Conservation (phyloP, 2,797 vertebrate genomes). For the Anomalospiza imberbis region DNA sequence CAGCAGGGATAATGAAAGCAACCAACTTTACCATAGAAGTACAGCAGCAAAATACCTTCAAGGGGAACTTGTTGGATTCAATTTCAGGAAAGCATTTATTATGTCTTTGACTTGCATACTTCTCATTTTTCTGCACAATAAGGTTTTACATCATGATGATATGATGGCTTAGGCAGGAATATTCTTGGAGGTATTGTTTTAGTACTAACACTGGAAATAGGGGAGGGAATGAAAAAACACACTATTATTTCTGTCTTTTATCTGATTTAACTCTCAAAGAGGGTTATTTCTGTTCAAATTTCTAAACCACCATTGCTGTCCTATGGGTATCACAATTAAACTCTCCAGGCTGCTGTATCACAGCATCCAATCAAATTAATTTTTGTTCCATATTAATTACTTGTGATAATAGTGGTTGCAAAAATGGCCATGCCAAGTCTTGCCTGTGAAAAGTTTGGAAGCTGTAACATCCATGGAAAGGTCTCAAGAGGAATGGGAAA, state of each 20-base stretch:
- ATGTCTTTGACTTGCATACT: neutral
- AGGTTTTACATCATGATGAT: neutral
- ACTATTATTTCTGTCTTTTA: neutral
- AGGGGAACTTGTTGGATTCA: neutral
- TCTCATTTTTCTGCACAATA: neutral
- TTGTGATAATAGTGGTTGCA: neutral
- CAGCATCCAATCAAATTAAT: neutral
- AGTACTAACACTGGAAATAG: neutral
- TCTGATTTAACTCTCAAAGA: neutral
- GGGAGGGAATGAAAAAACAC: neutral
- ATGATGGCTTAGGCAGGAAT: neutral
- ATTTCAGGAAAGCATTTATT: neutral
- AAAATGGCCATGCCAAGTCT: neutral
- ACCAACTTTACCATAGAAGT: neutral
- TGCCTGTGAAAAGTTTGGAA: neutral
- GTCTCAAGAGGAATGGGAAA: neutral
- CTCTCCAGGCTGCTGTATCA: neutral
- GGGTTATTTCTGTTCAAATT: neutral
- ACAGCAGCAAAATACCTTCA: neutral
- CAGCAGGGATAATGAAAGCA: neutral
- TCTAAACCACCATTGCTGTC: neutral
- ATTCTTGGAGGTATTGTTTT: neutral
- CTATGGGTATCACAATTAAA: neutral
- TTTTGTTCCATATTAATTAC: neutral
- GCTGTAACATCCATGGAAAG: neutral